These are phyloP conservation scores for Drosophila sp. DNA, from an alignment of 1,140 invertebrate genomes.

Conservation along the genomic window DNA sequence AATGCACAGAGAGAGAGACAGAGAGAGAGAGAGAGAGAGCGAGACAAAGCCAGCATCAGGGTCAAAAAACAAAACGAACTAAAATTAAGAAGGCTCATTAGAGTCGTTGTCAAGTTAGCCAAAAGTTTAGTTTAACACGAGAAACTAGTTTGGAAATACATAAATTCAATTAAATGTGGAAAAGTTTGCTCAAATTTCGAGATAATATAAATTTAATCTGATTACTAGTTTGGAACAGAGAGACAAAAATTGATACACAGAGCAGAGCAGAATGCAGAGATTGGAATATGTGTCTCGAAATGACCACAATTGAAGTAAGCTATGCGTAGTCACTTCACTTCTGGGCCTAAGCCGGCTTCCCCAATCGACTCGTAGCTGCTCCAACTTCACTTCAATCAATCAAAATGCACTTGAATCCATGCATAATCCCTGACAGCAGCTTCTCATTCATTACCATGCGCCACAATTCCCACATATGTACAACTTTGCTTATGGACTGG, in stretches of 20 bases:
- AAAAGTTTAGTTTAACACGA: background rate
- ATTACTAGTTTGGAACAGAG: no score
- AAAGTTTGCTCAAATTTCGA: no score
- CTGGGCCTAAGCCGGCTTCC: background rate
- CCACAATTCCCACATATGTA: background rate
- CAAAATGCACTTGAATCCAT: constrained; percentile 52
- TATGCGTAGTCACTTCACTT: constrained; percentile 4
- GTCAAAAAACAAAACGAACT: background rate
- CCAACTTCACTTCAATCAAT: constrained; percentile 49
- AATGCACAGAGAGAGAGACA: constrained; percentile 1
- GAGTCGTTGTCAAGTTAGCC: constrained; percentile 2
- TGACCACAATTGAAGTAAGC: background rate
- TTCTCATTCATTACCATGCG: constrained; percentile 7
- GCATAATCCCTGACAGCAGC: constrained; percentile 31
- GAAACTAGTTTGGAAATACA: no score
- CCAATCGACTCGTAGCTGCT: constrained; percentile 12
- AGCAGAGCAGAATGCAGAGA: no score
- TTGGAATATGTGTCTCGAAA: background rate
- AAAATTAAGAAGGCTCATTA: constrained; percentile 3
- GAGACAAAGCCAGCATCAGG: constrained; percentile 6
- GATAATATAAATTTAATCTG: no score
- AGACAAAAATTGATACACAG: no score
- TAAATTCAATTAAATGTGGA: no score
- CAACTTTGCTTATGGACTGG: no score
- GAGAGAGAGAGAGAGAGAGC: background rate